Evolutionary conservation across 2,888 invertebrate species (phyloP).

Genomic region (Dynastes maya): DNA sequence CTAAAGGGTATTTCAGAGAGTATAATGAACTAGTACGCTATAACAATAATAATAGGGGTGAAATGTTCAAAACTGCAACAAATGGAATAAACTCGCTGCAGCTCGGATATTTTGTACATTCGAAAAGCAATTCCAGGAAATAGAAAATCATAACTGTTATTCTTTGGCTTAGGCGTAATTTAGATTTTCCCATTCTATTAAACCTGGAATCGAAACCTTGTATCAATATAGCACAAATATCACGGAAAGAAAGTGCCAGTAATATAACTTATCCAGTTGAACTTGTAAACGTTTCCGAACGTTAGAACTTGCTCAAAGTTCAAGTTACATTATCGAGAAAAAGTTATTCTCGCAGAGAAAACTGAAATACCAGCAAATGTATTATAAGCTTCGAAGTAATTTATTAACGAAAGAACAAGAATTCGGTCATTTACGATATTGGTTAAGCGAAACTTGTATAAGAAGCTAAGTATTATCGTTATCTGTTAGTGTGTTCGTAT

Average conservation of each 20-base stretch:
- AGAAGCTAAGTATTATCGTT: too few species aligned
- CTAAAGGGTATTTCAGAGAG: too few species aligned
- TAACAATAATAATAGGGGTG: too few species aligned
- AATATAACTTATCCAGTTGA: neutral
- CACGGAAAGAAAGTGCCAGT: neutral
- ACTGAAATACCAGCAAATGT: neutral
- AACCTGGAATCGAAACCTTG: conserved; percentile 7
- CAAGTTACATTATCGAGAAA: neutral
- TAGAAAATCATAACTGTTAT: neutral
- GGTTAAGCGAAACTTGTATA: too few species aligned
- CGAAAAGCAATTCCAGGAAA: too few species aligned
- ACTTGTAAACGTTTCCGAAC: conserved; percentile 4
- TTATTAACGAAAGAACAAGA: neutral
- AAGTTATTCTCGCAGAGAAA: neutral
- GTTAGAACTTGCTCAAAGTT: conserved; percentile 2
- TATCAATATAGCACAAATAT: conserved; percentile 3
- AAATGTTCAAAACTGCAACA: too few species aligned
- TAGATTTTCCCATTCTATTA: neutral
- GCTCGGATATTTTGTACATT: too few species aligned
- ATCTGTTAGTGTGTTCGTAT: too few species aligned
- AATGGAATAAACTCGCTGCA: too few species aligned
- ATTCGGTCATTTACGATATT: neutral
- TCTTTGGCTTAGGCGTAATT: neutral
- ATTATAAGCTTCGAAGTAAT: neutral
- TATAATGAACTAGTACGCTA: too few species aligned